These are phyloP conservation scores for Pocillopora meandrina DNA, from an alignment of 92 coral and sea anemone species.

Conservation along the genomic window DNA sequence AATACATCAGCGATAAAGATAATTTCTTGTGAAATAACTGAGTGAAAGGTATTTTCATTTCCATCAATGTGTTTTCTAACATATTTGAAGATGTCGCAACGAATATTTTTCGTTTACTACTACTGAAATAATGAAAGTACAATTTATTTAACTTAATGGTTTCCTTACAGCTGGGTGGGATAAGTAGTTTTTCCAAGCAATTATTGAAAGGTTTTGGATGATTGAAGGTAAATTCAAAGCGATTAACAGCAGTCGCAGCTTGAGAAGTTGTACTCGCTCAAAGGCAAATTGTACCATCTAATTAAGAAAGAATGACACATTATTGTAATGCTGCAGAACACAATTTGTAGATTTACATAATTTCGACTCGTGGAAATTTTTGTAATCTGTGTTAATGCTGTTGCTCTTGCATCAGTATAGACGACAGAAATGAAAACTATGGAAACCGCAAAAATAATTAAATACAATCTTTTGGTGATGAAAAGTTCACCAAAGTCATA, in stretches of 20 bases:
- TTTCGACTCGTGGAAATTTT: not conserved
- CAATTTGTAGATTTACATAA: not conserved
- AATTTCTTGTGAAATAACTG: not conserved
- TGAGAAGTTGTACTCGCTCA: not conserved
- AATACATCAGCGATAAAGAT: not conserved
- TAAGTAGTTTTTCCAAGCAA: not conserved
- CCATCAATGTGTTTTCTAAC: not conserved
- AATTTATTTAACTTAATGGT: not conserved
- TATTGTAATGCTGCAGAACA: not conserved
- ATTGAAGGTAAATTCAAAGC: not conserved
- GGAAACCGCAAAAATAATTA: too few relatives aligned
- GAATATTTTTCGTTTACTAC: not conserved
- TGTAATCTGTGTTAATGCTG: not conserved
- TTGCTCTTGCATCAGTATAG: not conserved
- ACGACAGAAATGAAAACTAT: not conserved
- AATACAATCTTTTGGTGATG: too few relatives aligned
- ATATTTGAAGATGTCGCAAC: not conserved
- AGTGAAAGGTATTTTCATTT: not conserved
- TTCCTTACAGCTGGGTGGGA: not conserved
- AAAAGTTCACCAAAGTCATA: too few relatives aligned
- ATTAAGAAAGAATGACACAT: constrained; percentile 1
- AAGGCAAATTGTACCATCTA: not conserved
- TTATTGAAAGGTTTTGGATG: not conserved
- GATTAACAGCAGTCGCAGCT: not conserved
- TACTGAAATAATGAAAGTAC: not conserved